These are phyloP conservation scores for Notiomystis cincta DNA, from an alignment of 2,113 vertebrate species.

Conservation along the genomic window DNA sequence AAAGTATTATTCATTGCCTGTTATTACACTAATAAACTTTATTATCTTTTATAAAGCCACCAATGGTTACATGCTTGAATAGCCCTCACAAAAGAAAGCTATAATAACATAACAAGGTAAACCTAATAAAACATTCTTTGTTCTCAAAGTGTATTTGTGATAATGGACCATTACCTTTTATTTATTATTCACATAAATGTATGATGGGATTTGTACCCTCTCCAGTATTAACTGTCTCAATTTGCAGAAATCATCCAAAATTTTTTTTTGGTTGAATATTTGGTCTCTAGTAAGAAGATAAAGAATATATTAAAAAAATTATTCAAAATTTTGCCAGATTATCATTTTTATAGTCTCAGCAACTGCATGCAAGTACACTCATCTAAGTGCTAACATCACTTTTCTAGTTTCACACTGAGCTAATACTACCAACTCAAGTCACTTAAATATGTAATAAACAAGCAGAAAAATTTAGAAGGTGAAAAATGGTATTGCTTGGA, in stretches of 20 bases:
- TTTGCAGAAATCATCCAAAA: neutral
- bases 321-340: neutral
- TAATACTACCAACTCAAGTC: neutral
- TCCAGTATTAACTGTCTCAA: neutral
- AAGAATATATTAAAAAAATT: neutral
- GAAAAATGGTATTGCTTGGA: neutral
- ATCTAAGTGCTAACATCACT: neutral
- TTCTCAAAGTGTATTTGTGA: constrained; percentile 38
- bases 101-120: constrained; percentile 64
- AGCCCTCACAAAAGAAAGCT: constrained; percentile 21
- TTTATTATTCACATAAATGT: constrained; percentile 64
- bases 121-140: constrained; percentile 68
- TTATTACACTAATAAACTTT: constrained; percentile 72
- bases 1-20: constrained; percentile 27
- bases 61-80: constrained; percentile 53
- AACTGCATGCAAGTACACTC: neutral
- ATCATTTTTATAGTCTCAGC: neutral
- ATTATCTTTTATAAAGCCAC: constrained; percentile 55
- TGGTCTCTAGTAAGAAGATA: neutral
- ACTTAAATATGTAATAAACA: neutral
- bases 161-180: constrained; percentile 62
- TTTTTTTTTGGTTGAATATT: neutral
- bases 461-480: neutral
- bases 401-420: neutral
- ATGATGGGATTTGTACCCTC: neutral